Evolutionary conservation across 1,140 invertebrate species (phyloP), one percentile per base, ranked within the genome.

Genomic region (Popillia japonica): DNA sequence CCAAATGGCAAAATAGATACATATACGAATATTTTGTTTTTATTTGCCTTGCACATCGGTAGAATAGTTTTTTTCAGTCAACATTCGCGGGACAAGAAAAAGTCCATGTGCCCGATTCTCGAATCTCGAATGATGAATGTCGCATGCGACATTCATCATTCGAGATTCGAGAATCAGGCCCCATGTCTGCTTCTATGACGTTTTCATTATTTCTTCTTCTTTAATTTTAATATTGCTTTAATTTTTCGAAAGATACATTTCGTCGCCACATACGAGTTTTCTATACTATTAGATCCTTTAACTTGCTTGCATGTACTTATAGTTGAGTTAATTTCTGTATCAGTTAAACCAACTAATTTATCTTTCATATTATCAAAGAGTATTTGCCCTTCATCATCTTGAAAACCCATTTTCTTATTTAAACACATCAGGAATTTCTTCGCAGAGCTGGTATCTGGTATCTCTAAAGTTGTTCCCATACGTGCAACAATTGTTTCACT

Each of bases 191-290:
- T 17, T 55, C 17, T 17, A 23, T 34, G 22, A 27, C 27, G 6
- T 27, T 72, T 3, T 9, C 22, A n/a, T 72, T 74, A 74, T 74
- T 44, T 74, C 72, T 34, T 74, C 11, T 68, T 68, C 14, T 68
- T 68, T 20, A 68, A 68, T 68, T 68, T 68, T 68, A 68, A 22
- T 9, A 68, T 68, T 11, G 61, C 20, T 14, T 68, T 68, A 34
- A 68, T 68, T 68, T 68, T 68, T 22, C 22, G 41, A 41, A 74
- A 74, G 14, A 74, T 74, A 74, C 72, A 74, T 74, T 74, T 74
- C 10, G 72, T 74, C 0, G 41, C 72, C 11, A 74, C n/a, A 74
- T 74, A 74, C 6, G 72, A 74, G n/a, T 74, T 74, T 41, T 74
- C 72, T 41, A 74, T 41, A 4, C 20, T 20, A 14, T 74, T 44